These are phyloP conservation scores for Amaurobius ferox DNA, from an alignment of 2,888 invertebrate species.

Conservation along the genomic window DNA sequence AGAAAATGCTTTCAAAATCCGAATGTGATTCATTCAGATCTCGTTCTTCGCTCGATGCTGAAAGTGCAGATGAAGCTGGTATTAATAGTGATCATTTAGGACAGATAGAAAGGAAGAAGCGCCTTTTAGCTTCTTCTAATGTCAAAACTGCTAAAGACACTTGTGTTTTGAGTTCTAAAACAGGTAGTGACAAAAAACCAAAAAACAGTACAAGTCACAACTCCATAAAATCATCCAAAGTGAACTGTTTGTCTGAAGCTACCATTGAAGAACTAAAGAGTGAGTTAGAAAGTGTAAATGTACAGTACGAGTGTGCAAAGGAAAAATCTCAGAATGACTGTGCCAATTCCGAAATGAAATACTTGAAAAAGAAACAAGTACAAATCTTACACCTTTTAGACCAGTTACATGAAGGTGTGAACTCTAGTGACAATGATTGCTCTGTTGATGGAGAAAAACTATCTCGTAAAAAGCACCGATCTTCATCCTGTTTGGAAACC, in stretches of 20 bases:
- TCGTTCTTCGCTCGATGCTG: constrained; percentile 44
- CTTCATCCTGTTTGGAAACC: constrained; percentile 45
- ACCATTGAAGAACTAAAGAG: constrained; percentile 25
- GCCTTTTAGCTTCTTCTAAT: constrained; percentile 58
- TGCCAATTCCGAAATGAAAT: constrained; percentile 69
- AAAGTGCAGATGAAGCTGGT: constrained; percentile 51
- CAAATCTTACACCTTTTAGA: constrained; percentile 77
- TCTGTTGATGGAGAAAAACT: constrained; percentile 58
- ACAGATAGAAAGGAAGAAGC: constrained; percentile 72
- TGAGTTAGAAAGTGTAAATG: constrained; percentile 62
- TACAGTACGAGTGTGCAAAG: constrained; percentile 55
- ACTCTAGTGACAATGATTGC: constrained; percentile 74
- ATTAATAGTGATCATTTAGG: constrained; percentile 47
- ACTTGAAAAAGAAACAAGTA: constrained; percentile 77
- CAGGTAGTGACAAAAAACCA: constrained; percentile 36
- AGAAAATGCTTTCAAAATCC: constrained; percentile 32
- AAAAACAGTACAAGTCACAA: constrained; percentile 42
- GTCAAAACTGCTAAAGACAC: constrained; percentile 35
- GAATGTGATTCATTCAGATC: constrained; percentile 52
- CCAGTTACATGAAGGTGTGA: constrained; percentile 76
- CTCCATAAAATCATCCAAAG: constrained; percentile 24
- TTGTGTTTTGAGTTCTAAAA: constrained; percentile 21
- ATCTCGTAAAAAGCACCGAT: constrained; percentile 43
- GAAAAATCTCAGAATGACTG: constrained; percentile 53
- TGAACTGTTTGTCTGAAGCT: constrained; percentile 44